Evolutionary conservation across 2,888 invertebrate genomes (phyloP).

Genomic region (Cinara cedri): DNA sequence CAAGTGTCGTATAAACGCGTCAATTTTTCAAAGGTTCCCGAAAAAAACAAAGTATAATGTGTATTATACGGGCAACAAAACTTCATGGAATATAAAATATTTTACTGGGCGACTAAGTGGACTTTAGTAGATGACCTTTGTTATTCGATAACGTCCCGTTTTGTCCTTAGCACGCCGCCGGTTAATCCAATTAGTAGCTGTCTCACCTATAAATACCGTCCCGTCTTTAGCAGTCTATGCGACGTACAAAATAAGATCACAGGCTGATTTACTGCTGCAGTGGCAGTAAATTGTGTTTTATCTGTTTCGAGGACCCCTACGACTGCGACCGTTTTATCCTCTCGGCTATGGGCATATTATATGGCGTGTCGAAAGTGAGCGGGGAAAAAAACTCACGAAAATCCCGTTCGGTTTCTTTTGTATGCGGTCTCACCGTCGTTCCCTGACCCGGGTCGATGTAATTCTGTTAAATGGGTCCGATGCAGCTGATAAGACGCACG

Average conservation of each 20-base stretch:
- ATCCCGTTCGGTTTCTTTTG: too few species aligned
- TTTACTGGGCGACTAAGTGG: too few species aligned
- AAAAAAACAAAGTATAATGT: too few species aligned
- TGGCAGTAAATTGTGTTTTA: conserved; percentile 28
- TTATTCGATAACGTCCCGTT: too few species aligned
- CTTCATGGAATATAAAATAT: too few species aligned
- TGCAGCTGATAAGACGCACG: conserved; percentile 13
- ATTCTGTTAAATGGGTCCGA: conserved; percentile 25
- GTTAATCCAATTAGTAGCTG: conserved; percentile 15
- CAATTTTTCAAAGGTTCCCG: too few species aligned
- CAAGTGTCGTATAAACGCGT: too few species aligned
- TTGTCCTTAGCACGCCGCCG: neutral
- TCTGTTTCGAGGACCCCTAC: conserved; percentile 40
- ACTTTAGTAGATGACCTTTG: too few species aligned
- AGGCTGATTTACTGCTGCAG: conserved; percentile 11
- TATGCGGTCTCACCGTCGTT: too few species aligned
- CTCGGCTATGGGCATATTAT: neutral
- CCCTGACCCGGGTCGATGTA: neutral
- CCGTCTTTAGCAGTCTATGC: too few species aligned
- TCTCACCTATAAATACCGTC: neutral
- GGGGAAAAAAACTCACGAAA: neutral
- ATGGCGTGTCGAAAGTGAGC: neutral
- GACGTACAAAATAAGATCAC: too few species aligned
- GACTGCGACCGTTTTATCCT: neutral
- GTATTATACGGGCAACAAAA: too few species aligned